Percentiles rank a stretch among this genome's conserved stretches.
phyloP scores from a whole-genome alignment of 35 echinoderm and acorn worm genomes.

The Strongylocentrotus purpuratus region DNA sequence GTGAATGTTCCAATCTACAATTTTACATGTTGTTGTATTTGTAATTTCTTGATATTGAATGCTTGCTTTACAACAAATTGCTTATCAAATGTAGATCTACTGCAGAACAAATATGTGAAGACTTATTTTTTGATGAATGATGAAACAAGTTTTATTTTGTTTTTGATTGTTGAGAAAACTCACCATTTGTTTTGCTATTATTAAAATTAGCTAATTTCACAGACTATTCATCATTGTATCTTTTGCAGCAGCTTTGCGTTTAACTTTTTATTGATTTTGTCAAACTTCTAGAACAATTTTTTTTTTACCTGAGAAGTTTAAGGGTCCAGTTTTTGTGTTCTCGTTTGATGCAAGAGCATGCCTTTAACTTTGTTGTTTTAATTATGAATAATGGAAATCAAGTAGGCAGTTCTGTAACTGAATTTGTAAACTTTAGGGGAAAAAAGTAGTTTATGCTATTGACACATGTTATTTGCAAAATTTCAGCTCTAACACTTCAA shows the following conservation, averaged over 20 bases:
- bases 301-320: neutral
- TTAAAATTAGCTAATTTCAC: neutral
- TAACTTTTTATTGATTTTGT: neutral
- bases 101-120: neutral
- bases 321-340: neutral
- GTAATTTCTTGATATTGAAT: neutral
- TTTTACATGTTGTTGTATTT: neutral
- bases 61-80: neutral
- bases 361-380: no score
- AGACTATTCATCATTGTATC: neutral
- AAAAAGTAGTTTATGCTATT: no score
- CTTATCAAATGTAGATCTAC: neutral
- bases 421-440: no score
- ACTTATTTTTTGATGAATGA: conserved; percentile 17
- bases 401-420: no score
- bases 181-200: neutral
- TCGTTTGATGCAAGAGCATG: neutral
- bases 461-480: no score
- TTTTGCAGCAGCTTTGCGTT: neutral
- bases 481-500: no score
- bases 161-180: conserved; percentile 13
- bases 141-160: neutral
- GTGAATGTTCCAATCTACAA: neutral
- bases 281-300: neutral
- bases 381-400: no score